phyloP scores from a whole-genome alignment of 92 coral and sea anemone species.

The Phenganax subtilis region DNA sequence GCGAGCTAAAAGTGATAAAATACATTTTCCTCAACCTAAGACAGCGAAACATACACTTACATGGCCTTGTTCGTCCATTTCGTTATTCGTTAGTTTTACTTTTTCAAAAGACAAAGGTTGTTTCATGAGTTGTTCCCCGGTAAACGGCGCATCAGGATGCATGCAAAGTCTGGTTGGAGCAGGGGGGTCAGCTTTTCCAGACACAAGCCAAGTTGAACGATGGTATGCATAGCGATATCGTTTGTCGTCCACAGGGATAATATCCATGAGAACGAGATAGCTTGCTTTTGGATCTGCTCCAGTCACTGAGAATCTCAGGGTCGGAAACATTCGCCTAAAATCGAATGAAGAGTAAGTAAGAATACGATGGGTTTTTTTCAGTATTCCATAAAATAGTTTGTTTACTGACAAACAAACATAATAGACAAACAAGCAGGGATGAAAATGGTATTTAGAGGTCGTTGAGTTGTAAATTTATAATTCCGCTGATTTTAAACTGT shows the following conservation, averaged over 20 bases:
- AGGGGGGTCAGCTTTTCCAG: conserved; percentile 96
- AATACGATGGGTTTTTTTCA: background rate
- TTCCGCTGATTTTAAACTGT: no score
- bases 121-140: conserved; percentile 90
- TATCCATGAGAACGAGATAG: conserved; percentile 93
- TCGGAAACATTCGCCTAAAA: conserved; percentile 90
- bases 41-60: conserved; percentile 51
- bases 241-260: conserved; percentile 95
- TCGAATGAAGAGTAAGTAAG: background rate
- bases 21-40: background rate
- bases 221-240: conserved; percentile 97
- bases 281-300: conserved; percentile 90
- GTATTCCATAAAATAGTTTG: background rate
- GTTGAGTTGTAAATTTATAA: no score
- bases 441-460: background rate
- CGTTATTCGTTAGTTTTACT: conserved; percentile 91
- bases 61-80: conserved; percentile 80
- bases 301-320: conserved; percentile 81
- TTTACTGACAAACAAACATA: background rate
- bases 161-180: conserved; percentile 89
- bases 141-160: conserved; percentile 98
- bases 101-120: conserved; percentile 92
- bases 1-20: no score
- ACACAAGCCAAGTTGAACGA: conserved; percentile 96
- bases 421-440: background rate